These are phyloP conservation scores for Calephelis nemesis DNA, from an alignment of 1,140 invertebrate genomes.

Conservation along the genomic window DNA sequence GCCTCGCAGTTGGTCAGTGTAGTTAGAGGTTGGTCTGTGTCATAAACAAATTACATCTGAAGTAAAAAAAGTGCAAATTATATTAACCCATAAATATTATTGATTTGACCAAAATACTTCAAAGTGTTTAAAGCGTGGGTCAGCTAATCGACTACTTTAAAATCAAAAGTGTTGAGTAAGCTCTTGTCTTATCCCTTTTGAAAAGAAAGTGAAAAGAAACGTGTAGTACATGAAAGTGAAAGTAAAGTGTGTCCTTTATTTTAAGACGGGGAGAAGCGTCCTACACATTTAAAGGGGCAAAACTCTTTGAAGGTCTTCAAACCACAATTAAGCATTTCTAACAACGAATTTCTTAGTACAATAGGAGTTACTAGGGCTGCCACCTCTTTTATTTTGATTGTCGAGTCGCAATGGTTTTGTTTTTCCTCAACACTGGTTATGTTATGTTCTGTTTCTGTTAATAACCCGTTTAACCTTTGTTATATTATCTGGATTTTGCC, in stretches of 20 bases:
- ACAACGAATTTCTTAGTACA: constrained; percentile 14
- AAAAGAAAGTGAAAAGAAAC: constrained; percentile 4
- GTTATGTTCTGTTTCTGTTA: too few species aligned
- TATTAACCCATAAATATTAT: too few species aligned
- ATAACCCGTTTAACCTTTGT: too few species aligned
- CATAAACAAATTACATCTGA: too few species aligned
- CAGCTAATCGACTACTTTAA: constrained; percentile 10
- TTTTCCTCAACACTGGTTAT: too few species aligned
- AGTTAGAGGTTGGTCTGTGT: too few species aligned
- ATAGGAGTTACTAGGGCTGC: neutral
- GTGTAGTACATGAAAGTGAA: constrained; percentile 28
- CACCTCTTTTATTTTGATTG: too few species aligned
- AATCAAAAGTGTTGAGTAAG: constrained; percentile 12
- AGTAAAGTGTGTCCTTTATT: constrained; percentile 60
- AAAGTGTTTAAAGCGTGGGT: neutral
- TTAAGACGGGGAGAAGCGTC: constrained; percentile 35
- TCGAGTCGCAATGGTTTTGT: too few species aligned
- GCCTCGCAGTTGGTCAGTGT: too few species aligned
- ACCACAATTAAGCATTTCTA: constrained; percentile 71
- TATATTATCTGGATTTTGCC: too few species aligned
- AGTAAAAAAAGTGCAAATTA: too few species aligned
- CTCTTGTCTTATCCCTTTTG: constrained; percentile 12
- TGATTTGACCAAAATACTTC: neutral
- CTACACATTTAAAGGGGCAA: constrained; percentile 50
- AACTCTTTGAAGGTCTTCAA: constrained; percentile 71